A percentile compares a stretch with the other conserved stretches of the same genome.
These are phyloP conservation scores for Lepidurus packardi DNA, from an alignment of 1,140 invertebrate species.

Conservation along the genomic window DNA sequence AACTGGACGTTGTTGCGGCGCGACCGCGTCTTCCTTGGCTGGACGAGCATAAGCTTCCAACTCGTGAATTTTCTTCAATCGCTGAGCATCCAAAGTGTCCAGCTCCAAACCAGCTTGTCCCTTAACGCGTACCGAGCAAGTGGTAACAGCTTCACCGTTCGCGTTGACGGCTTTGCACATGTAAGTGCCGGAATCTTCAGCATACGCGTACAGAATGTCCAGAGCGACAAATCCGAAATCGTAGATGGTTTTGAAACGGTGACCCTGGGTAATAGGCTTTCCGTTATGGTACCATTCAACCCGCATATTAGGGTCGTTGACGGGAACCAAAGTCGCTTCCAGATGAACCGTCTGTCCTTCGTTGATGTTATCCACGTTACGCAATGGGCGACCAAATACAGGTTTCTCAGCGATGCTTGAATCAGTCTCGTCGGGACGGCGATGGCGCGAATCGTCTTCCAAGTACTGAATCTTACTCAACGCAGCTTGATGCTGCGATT, in stretches of 20 bases:
- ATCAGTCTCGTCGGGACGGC: slow-evolving; percentile 64
- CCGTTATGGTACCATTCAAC: slow-evolving; percentile 92
- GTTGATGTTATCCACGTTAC: slow-evolving; percentile 69
- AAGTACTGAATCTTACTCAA: slow-evolving; percentile 84
- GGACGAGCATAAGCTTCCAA: slow-evolving; percentile 74
- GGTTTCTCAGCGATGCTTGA: slow-evolving; percentile 71
- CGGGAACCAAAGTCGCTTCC: slow-evolving; percentile 88
- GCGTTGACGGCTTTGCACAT: slow-evolving; percentile 46
- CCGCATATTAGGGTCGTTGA: slow-evolving; percentile 86
- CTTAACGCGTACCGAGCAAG: slow-evolving; percentile 73
- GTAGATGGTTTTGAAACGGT: slow-evolving; percentile 53
- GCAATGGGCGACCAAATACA: slow-evolving; percentile 78
- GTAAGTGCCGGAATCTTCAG: slow-evolving; percentile 49
- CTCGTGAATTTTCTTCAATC: slow-evolving; percentile 80
- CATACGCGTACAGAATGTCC: slow-evolving; percentile 51
- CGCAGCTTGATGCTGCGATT: slow-evolving; percentile 91
- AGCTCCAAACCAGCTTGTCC: slow-evolving; percentile 75
- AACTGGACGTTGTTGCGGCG: slow-evolving; percentile 70
- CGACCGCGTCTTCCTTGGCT: slow-evolving; percentile 66
- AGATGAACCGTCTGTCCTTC: slow-evolving; percentile 90
- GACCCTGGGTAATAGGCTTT: slow-evolving; percentile 74
- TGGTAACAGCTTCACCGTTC: slow-evolving; percentile 64
- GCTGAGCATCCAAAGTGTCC: slow-evolving; percentile 80
- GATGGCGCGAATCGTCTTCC: slow-evolving; percentile 76
- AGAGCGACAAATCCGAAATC: slow-evolving; percentile 54